A percentile compares a stretch with the other conserved stretches of the same genome.
These are phyloP conservation scores for Phaethon lepturus DNA, from an alignment of 2,113 vertebrate genomes.

Conservation along the genomic window DNA sequence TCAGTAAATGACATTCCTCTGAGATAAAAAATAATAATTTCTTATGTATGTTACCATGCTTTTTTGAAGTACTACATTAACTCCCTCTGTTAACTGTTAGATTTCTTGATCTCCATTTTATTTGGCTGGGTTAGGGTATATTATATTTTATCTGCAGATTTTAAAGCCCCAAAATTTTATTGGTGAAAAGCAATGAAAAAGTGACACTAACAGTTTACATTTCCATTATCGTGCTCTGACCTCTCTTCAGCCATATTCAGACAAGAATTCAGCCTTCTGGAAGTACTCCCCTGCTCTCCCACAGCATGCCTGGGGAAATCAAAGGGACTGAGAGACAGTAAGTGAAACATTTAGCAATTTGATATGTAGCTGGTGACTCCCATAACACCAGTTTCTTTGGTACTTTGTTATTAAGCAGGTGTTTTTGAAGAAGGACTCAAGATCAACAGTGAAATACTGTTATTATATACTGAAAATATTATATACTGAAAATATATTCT, in stretches of 20 bases:
- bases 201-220: neutral
- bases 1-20: neutral
- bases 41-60: neutral
- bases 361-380: neutral
- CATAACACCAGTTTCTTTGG: neutral
- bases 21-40: neutral
- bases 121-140: neutral
- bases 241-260: neutral
- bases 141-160: neutral
- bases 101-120: neutral
- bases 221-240: neutral
- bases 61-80: neutral
- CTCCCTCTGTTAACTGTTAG: neutral
- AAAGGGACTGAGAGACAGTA: neutral
- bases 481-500: neutral
- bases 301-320: neutral
- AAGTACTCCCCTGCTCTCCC: neutral
- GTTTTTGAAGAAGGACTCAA: neutral
- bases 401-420: neutral
- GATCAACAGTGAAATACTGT: neutral
- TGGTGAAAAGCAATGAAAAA: neutral
- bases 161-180: neutral
- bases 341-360: neutral
- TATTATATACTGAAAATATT: too few relatives aligned
- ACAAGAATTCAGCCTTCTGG: neutral